Percentiles rank a stretch among this genome's conserved stretches.
These are phyloP conservation scores for Neotoma lepida DNA, from an alignment of 2,113 vertebrate species.

Conservation along the genomic window DNA sequence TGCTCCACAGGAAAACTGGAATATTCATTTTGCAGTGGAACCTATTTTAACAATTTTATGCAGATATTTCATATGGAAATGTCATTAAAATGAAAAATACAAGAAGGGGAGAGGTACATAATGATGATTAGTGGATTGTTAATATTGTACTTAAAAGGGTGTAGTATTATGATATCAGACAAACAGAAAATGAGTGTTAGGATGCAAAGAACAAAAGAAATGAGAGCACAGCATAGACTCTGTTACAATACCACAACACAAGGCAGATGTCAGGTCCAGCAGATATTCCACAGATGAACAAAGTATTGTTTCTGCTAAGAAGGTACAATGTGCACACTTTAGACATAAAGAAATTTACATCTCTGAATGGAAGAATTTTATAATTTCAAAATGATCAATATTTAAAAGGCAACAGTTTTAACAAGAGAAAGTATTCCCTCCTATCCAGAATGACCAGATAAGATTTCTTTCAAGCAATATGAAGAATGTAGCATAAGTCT, in stretches of 20 bases:
- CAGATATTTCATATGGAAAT: conserved; percentile 28
- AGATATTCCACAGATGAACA: background rate
- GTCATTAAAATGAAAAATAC: conserved; percentile 49
- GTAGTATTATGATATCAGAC: background rate
- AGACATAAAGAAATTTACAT: background rate
- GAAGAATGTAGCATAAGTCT: background rate
- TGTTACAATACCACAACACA: too few species aligned
- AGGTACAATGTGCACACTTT: background rate
- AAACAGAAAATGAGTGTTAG: background rate
- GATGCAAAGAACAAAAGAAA: background rate
- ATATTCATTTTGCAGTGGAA: background rate
- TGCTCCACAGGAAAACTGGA: background rate
- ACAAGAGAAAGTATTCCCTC: conserved; percentile 17
- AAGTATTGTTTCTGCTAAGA: background rate
- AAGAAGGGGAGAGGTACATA: background rate
- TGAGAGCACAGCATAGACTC: too few species aligned
- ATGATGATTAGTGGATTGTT: background rate
- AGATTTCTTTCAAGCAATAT: background rate
- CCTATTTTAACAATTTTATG: background rate
- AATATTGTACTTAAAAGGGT: background rate
- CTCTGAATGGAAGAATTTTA: conserved; percentile 25
- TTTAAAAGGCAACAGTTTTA: conserved; percentile 3
- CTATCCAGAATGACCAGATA: background rate
- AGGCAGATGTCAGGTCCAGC: background rate
- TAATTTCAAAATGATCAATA: conserved; percentile 25